These are phyloP conservation scores for Spodoptera frugiperda DNA, from an alignment of 1,140 invertebrate genomes.

Conservation along the genomic window DNA sequence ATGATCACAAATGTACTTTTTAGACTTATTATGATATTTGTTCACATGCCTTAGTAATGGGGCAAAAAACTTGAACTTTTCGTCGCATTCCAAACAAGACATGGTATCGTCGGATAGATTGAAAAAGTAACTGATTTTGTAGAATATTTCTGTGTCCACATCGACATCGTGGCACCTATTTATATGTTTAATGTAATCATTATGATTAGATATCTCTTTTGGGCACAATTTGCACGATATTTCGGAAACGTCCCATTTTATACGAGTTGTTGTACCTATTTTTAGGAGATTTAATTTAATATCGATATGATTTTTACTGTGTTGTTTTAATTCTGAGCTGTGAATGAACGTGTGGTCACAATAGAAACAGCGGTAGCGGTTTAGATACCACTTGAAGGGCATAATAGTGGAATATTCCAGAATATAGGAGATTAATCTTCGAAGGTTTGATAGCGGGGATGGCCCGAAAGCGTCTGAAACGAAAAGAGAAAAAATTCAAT, in stretches of 20 bases:
- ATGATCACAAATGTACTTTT: background rate
- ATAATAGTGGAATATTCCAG: constrained; percentile 9
- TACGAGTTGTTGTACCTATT: background rate
- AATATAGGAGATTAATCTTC: constrained; percentile 2
- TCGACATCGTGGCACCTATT: background rate
- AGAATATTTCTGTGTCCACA: background rate
- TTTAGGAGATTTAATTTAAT: background rate
- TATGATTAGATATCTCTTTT: background rate
- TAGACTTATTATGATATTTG: background rate
- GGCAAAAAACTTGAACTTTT: background rate
- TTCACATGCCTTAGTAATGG: constrained; percentile 4
- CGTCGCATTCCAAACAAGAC: background rate
- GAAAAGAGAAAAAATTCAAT: constrained; percentile 1
- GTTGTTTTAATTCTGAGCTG: background rate
- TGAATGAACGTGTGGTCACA: background rate
- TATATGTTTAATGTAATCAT: background rate
- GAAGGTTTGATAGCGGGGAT: background rate
- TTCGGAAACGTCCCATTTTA: background rate
- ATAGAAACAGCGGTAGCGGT: constrained; percentile 8
- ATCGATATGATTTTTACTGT: background rate
- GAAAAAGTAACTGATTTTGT: background rate
- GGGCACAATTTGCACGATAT: constrained; percentile 6
- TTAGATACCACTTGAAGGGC: constrained; percentile 5
- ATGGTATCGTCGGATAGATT: background rate
- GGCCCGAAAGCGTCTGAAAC: background rate